Conservation (phyloP, 2,113 vertebrate species). For the Coryphaenoides rupestris region DNA sequence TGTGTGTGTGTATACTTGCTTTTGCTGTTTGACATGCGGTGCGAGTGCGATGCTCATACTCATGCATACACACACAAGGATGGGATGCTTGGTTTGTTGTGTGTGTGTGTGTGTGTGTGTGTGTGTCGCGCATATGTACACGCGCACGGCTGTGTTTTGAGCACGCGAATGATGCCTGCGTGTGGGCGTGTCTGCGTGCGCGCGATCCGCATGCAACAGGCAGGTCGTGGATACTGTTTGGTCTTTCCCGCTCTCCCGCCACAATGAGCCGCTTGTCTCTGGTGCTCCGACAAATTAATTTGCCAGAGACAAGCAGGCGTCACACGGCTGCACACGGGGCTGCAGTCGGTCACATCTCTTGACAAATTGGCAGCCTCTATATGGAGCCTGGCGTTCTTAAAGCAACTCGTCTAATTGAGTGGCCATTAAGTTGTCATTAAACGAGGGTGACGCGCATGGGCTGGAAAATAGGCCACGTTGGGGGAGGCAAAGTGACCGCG, state of each 20-base stretch:
- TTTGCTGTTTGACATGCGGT: no score
- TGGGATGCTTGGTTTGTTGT: no score
- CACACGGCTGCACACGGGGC: slow-evolving; percentile 10
- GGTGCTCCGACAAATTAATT: slow-evolving; percentile 19
- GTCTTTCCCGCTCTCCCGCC: slow-evolving; percentile 12
- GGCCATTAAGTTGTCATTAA: slow-evolving; percentile 45
- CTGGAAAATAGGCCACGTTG: neutral
- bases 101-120: neutral
- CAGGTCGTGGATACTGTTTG: no score
- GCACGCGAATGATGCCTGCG: neutral
- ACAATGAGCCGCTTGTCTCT: slow-evolving; percentile 2
- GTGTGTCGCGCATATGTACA: no score
- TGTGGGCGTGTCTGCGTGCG: neutral
- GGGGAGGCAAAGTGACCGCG: no score
- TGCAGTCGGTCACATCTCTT: slow-evolving; percentile 25
- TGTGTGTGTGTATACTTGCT: neutral
- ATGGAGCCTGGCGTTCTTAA: slow-evolving; percentile 42
- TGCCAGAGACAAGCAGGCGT: slow-evolving; percentile 27
- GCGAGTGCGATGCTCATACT: no score
- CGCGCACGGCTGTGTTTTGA: neutral
- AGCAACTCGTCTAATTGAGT: slow-evolving; percentile 25
- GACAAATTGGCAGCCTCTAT: slow-evolving; percentile 41
- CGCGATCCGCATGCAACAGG: neutral
- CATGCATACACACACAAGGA: no score
- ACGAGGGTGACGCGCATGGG: neutral